Conservation (phyloP, 2,888 invertebrate genomes). For the Chymomyza caudatula region DNA sequence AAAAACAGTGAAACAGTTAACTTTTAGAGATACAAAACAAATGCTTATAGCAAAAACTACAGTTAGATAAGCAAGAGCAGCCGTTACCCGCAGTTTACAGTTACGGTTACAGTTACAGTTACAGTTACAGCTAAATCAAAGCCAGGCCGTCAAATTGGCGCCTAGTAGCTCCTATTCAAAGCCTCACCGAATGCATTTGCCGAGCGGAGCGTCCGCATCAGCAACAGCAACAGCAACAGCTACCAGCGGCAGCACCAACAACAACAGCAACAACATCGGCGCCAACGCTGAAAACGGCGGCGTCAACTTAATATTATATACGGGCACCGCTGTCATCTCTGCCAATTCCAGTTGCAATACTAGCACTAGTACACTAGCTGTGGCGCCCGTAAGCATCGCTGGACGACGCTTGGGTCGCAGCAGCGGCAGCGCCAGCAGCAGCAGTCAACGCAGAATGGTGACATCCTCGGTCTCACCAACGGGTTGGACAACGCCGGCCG, state of each 20-base stretch:
- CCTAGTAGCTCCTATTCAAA: constrained; percentile 63
- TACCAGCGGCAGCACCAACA: background rate
- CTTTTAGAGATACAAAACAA: too few species aligned
- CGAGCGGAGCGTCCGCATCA: constrained; percentile 54
- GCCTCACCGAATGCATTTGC: constrained; percentile 75
- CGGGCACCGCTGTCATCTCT: background rate
- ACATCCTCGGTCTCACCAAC: constrained; percentile 67
- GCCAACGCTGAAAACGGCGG: background rate
- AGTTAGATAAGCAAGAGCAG: too few species aligned
- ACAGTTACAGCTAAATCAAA: too few species aligned
- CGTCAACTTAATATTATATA: background rate
- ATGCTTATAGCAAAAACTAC: too few species aligned
- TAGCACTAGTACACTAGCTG: constrained; percentile 43
- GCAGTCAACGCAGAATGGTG: constrained; percentile 54
- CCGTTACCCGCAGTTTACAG: too few species aligned
- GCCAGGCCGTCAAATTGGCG: constrained; percentile 75
- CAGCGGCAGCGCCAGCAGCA: constrained; percentile 53
- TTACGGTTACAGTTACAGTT: too few species aligned
- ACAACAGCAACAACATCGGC: background rate
- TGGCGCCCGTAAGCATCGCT: constrained; percentile 51
- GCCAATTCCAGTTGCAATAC: background rate
- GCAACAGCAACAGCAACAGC: background rate
- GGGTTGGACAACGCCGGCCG: constrained; percentile 58
- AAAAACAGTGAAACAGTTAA: too few species aligned
- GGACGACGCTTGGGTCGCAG: constrained; percentile 50